Base-by-base conservation (phyloP, 2,888 invertebrate species). In the Lasioglossum marginatum region DNA sequence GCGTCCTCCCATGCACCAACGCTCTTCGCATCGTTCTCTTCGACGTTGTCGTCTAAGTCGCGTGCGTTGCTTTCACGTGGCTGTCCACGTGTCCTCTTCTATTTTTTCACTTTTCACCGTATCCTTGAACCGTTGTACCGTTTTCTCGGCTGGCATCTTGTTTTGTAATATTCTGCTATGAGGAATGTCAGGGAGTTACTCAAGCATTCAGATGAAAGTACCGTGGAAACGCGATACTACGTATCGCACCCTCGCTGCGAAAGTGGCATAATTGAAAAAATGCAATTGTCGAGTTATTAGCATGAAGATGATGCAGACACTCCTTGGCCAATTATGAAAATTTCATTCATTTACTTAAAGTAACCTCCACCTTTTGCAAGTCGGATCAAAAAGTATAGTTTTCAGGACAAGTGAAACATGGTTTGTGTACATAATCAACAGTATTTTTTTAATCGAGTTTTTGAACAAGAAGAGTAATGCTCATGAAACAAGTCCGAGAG, bases 21-120 rank as follows among this genome's bases (percentile, higher is more conserved):
- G 34, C 8, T 23, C 77, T 77, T 63, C 79, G 79, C 75, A 37
- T 71, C 16, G 52, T 52, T 63, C 63, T 16, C 63, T 31, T 16
- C 63, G 63, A 16, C 31, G 27, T 8, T 31, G 63, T 31, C 63
- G 16, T 31, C 63, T 27, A 31, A 27, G 27, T 63, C 60, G 74
- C 40, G 40, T 27, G 79, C 73, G 74, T 72, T 71, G 74, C 40
- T 81, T 88, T 88, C 88, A 88, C 88, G 87, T 87, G 88, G 75
- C 70, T 14, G 48, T 79, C 81, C 86, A 77, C 86, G 88, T 88
- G 86, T 75, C 57, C 57, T 37, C 72, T 19, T 34, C 45, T 72
- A 52, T 37, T 37, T 45, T 73, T 27, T 37, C 52, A 12, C 43
- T 52, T 43, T 37, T 52, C 75, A 2, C 31, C 48, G 19, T 43